These are phyloP conservation scores for Schizaphis graminum DNA, from an alignment of 2,888 invertebrate species.

Conservation along the genomic window DNA sequence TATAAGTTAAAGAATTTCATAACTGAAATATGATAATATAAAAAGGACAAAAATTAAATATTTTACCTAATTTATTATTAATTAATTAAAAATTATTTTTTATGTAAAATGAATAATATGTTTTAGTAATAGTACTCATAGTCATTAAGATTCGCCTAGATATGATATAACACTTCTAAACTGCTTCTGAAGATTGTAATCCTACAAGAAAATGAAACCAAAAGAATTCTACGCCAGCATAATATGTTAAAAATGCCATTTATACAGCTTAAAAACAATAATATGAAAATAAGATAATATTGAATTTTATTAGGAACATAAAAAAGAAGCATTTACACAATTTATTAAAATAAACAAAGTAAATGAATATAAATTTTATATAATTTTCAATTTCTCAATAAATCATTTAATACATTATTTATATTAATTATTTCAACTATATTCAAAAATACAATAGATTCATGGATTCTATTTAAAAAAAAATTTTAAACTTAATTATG, in stretches of 20 bases:
- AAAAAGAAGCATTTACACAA: too few species aligned
- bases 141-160: not conserved
- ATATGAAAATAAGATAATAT: too few species aligned
- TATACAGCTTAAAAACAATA: not conserved
- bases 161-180: not conserved
- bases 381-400: too few species aligned
- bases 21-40: not conserved
- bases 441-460: too few species aligned
- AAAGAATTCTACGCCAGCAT: not conserved
- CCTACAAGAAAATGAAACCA: not conserved
- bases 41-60: not conserved
- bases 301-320: too few species aligned
- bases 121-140: not conserved
- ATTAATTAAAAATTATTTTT: not conserved
- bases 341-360: too few species aligned
- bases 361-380: too few species aligned
- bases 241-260: not conserved
- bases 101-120: not conserved
- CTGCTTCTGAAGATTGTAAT: not conserved
- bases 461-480: too few species aligned
- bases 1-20: too few species aligned
- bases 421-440: too few species aligned
- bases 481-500: too few species aligned
- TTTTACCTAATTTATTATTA: not conserved
- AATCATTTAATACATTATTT: too few species aligned